Evolutionary conservation across 2,113 vertebrate species (phyloP).

Genomic region (Mystacornis crossleyi): DNA sequence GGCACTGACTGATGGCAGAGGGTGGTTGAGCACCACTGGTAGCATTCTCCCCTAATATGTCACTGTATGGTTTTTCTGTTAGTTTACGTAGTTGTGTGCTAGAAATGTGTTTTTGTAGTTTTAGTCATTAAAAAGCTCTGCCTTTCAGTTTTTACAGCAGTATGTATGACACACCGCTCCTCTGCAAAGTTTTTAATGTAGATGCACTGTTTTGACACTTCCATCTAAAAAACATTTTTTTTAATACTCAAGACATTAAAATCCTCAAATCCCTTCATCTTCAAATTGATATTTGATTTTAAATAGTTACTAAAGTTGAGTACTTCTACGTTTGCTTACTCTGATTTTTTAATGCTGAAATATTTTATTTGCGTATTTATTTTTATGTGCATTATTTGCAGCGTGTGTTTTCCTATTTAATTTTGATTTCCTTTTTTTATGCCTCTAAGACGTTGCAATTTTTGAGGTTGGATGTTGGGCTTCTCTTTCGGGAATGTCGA

Average conservation of each 20-base stretch:
- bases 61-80: neutral
- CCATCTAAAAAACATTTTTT: neutral
- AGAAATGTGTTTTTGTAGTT: neutral
- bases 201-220: neutral
- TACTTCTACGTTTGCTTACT: neutral
- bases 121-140: neutral
- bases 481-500: neutral
- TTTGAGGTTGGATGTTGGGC: neutral
- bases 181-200: neutral
- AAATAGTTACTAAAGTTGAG: neutral
- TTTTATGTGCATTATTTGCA: neutral
- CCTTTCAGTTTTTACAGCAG: neutral
- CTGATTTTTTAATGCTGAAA: neutral
- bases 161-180: rapidly evolving
- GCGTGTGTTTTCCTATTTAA: neutral
- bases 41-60: rapidly evolving
- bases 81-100: neutral
- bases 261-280: neutral
- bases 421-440: neutral
- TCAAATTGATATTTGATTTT: neutral
- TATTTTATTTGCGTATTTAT: neutral
- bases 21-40: neutral
- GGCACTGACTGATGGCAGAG: neutral
- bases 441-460: neutral
- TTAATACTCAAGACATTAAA: neutral